Evolutionary conservation across 2,797 vertebrate species (phyloP).

Genomic region (Knipowitschia caucasica): DNA sequence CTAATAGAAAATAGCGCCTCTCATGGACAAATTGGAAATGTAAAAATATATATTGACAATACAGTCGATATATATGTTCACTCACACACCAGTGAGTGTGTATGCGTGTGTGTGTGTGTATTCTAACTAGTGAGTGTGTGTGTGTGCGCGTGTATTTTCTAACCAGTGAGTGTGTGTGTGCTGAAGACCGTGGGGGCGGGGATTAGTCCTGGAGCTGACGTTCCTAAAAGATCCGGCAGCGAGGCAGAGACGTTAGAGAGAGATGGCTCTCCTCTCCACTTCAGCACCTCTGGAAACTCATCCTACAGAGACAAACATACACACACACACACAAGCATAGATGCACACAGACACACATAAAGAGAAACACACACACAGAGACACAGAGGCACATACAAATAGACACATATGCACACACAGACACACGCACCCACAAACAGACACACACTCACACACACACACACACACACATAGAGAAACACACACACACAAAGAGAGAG

Average conservation of each 20-base stretch:
- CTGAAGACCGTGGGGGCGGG: constrained; percentile 70
- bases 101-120: constrained; percentile 34
- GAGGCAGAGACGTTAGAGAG: constrained; percentile 75
- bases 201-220: constrained; percentile 73
- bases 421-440: too few species aligned
- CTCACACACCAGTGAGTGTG: too few species aligned
- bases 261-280: constrained; percentile 87
- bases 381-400: background rate
- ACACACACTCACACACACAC: too few species aligned
- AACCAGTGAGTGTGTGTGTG: constrained; percentile 46
- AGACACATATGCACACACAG: too few species aligned
- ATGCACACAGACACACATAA: background rate
- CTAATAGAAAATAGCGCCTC: too few species aligned
- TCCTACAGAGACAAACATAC: constrained; percentile 46
- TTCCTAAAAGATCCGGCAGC: constrained; percentile 78
- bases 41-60: too few species aligned
- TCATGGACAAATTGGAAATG: too few species aligned
- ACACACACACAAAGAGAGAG: too few species aligned
- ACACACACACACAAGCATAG: background rate
- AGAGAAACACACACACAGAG: too few species aligned
- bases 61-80: too few species aligned
- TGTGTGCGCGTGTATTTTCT: constrained; percentile 13
- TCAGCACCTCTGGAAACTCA: constrained; percentile 74
- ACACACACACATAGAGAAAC: too few species aligned
- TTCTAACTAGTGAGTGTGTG: constrained; percentile 44